Conservation (phyloP, 1,140 invertebrate species). For the Caligus rogercresseyi region DNA sequence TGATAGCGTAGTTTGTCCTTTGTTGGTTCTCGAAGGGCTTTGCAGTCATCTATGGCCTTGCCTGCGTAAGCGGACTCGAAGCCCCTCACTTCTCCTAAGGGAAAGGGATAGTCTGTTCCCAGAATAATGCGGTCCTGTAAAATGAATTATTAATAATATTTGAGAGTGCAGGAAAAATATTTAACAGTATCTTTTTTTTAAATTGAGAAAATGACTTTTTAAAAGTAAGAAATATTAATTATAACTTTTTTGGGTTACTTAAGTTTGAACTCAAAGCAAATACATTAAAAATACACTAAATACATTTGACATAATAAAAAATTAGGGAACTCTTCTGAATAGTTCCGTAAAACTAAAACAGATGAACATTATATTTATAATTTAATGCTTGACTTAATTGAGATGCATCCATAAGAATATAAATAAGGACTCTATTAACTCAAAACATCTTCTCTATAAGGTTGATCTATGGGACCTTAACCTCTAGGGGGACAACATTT, state of each 20-base stretch:
- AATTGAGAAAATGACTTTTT: slow-evolving; percentile 3
- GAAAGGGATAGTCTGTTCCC: slow-evolving; percentile 43
- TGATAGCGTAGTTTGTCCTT: slow-evolving; percentile 27
- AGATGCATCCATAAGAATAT: no score
- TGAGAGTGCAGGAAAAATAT: background rate
- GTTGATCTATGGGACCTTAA: no score
- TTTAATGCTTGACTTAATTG: no score
- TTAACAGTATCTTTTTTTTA: background rate
- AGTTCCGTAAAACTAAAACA: no score
- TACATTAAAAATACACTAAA: background rate
- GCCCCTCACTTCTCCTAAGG: slow-evolving; percentile 33
- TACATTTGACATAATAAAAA: slow-evolving; percentile 4
- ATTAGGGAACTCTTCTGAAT: no score
- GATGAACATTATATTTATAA: no score
- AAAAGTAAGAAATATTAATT: slow-evolving; percentile 8
- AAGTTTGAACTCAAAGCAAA: no score
- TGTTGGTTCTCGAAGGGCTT: slow-evolving; percentile 23
- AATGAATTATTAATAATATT: slow-evolving; percentile 20
- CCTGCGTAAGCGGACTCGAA: slow-evolving; percentile 31
- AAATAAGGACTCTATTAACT: no score
- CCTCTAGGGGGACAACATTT: no score
- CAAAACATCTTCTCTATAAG: no score
- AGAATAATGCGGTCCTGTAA: slow-evolving; percentile 35
- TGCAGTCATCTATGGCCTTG: slow-evolving; percentile 32
- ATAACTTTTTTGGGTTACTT: no score